Percentiles rank a stretch among this genome's conserved stretches.
Conservation (phyloP, 2,113 vertebrate species). For the Lampris megalopsis region DNA sequence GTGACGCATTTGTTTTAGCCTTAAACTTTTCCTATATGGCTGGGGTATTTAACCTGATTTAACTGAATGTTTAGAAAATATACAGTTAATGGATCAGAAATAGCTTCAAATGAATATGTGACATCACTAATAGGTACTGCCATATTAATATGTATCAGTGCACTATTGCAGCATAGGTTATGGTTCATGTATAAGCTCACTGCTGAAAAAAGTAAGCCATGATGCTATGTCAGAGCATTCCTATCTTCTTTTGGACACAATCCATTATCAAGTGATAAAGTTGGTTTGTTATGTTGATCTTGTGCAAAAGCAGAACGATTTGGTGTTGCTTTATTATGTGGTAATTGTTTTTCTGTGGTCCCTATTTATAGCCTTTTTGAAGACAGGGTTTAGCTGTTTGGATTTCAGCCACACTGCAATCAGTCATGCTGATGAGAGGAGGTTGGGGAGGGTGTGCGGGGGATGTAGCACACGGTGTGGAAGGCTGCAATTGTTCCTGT, state of each 20-base stretch:
- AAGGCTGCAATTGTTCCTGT: constrained; percentile 54
- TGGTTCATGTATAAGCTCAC: constrained; percentile 41
- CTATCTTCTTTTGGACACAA: constrained; percentile 5
- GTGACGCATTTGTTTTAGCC: too few relatives aligned
- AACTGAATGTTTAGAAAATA: too few relatives aligned
- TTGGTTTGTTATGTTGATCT: neutral
- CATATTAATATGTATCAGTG: constrained; percentile 59
- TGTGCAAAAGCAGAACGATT: constrained; percentile 9
- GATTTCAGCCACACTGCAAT: constrained; percentile 62
- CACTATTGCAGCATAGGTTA: constrained; percentile 46
- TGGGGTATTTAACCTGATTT: too few relatives aligned
- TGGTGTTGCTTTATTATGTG: constrained; percentile 28
- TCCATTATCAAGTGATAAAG: neutral
- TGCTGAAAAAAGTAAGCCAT: constrained; percentile 40
- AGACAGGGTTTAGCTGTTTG: constrained; percentile 55
- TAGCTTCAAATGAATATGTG: constrained; percentile 27
- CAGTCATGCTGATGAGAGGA: constrained; percentile 64
- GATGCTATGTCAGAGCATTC: constrained; percentile 19
- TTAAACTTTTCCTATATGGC: too few relatives aligned
- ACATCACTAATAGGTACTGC: constrained; percentile 44
- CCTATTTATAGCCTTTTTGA: constrained; percentile 42
- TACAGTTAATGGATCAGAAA: neutral
- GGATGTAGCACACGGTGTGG: constrained; percentile 46
- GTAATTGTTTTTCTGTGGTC: constrained; percentile 15
- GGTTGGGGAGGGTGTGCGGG: constrained; percentile 35